Evolutionary conservation across 64 coral and sea anemone species (phyloP).

Genomic region (Cladopsammia gracilis): DNA sequence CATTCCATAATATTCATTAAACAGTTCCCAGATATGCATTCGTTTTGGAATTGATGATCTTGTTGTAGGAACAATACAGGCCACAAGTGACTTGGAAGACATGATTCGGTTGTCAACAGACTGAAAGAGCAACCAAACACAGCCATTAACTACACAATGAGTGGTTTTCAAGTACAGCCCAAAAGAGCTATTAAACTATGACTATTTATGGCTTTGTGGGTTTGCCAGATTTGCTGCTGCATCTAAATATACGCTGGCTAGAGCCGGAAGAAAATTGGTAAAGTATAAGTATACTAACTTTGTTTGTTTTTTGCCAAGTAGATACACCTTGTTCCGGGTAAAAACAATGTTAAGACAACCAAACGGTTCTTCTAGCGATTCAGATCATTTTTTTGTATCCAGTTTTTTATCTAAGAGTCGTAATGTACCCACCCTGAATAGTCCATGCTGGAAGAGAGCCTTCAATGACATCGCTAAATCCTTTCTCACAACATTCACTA

Average conservation of each 20-base stretch:
- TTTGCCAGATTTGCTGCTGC: too few species aligned
- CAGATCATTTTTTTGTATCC: too few species aligned
- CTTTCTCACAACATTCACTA: constrained; percentile 90
- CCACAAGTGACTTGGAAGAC: constrained; percentile 92
- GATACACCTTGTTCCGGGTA: too few species aligned
- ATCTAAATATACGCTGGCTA: too few species aligned
- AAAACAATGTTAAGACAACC: too few species aligned
- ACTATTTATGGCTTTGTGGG: background rate
- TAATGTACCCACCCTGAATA: constrained; percentile 77
- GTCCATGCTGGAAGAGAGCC: constrained; percentile 92
- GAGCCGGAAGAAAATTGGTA: too few species aligned
- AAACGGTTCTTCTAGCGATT: too few species aligned
- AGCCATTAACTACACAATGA: background rate
- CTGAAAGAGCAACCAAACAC: constrained; percentile 26
- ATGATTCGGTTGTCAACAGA: constrained; percentile 79
- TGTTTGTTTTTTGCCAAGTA: too few species aligned
- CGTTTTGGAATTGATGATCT: constrained; percentile 73
- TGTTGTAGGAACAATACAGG: constrained; percentile 93
- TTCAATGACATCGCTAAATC: constrained; percentile 92
- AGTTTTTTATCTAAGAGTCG: too few species aligned
- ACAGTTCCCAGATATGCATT: constrained; percentile 97
- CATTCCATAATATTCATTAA: constrained; percentile 88
- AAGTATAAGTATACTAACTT: too few species aligned
- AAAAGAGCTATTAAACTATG: background rate
- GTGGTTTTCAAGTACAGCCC: background rate